Conservation (phyloP, 2,797 vertebrate species). For the Sparus aurata region DNA sequence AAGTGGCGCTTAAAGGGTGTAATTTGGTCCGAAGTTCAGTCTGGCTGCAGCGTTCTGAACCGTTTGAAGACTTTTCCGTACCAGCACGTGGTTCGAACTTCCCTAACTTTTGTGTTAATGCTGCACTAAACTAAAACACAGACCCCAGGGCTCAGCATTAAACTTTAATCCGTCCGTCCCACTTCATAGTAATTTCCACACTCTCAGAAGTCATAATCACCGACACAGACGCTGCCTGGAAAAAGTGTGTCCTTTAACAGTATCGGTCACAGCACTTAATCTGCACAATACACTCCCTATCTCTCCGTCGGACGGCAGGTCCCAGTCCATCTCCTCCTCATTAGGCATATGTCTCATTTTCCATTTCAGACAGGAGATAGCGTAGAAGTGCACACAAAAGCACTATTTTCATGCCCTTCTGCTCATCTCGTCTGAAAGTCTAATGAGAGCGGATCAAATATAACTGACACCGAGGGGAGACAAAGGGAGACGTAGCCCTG, state of each 20-base stretch:
- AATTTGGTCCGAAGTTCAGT: no score
- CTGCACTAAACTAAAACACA: constrained; percentile 52
- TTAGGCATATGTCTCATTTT: constrained; percentile 89
- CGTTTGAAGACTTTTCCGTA: not conserved
- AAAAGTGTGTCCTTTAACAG: constrained; percentile 70
- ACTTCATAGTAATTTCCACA: constrained; percentile 67
- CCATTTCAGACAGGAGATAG: constrained; percentile 83
- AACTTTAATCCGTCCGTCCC: constrained; percentile 75
- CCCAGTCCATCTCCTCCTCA: constrained; percentile 77
- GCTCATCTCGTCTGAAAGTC: constrained; percentile 82
- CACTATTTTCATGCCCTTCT: constrained; percentile 79
- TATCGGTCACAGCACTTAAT: constrained; percentile 55
- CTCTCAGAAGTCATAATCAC: constrained; percentile 70
- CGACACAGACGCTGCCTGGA: constrained; percentile 43
- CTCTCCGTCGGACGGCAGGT: constrained; percentile 52
- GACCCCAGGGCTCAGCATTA: constrained; percentile 50
- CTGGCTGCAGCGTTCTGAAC: no score
- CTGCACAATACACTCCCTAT: constrained; percentile 61
- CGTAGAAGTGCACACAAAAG: constrained; percentile 83
- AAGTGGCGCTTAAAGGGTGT: no score
- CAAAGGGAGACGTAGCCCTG: constrained; percentile 71
- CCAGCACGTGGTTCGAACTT: constrained; percentile 48
- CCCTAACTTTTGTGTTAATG: constrained; percentile 55
- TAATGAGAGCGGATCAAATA: constrained; percentile 85
- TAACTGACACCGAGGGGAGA: constrained; percentile 79